Evolutionary conservation across 2,888 invertebrate species (phyloP), one percentile per base, ranked within the genome.

Genomic region (Leptopilina myrica): DNA sequence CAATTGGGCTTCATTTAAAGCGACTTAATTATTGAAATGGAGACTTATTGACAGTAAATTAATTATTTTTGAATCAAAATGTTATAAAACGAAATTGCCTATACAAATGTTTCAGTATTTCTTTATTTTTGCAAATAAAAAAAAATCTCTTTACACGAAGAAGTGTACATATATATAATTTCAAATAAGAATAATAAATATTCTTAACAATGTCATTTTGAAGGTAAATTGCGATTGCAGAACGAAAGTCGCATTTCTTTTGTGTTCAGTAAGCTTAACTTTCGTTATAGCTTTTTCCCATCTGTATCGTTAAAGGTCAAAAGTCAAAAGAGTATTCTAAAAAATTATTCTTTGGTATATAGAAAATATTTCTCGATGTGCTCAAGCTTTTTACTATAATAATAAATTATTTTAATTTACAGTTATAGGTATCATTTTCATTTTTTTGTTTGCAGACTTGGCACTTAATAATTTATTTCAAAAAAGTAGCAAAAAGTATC

Each of bases 121-220:
- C 66, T 67, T 46, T 67, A 3, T 20, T 9, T 49, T 49, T 49
- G 49, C 1, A 1, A 46, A 15, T 5, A 1, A 46, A 15, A 15
- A 46, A 67, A 4, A 15, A 59, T 4, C 9, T 5, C 14, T 20
- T 49, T 33, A 33, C 33, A 12, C 49, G 11, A 20, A 67, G 7
- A 67, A 49, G 20, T 49, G 5, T 2, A 15, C 20, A 20, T 20
- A 20, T 20, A 33, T 33, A 33, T 33, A 33, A n/a, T 49, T 46
- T 4, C 26, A n/a, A 26, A 20, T 20, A 20, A 56, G 14, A 12
- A 69, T 69, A 53, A 56, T 69, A 56, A 69, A 56, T 56, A 53
- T 26, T 49, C 26, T 53, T 69, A 53, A 53, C 69, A 69, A 69
- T 69, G 49, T 8, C 26, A 14, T 69, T 69, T 56, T 26, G 6